Base-by-base conservation (phyloP, 64 coral and sea anemone species). In the Montipora sp. region DNA sequence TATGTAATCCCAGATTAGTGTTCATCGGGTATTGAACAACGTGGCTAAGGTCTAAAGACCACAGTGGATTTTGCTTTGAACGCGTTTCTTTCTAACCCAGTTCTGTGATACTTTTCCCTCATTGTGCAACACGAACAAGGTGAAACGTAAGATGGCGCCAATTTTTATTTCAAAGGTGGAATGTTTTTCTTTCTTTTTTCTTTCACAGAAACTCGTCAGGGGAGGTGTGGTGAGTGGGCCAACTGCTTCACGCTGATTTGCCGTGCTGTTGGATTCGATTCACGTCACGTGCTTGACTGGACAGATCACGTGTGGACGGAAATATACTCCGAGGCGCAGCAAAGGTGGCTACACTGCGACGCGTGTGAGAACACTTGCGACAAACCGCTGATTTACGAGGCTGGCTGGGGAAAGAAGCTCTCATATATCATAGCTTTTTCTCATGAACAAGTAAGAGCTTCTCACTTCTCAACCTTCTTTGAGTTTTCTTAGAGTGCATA, bases 241-340 rank as follows among this genome's bases (percentile, higher is more conserved):
- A 97, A 97, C 49, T 90, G 93, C 16, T 97, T 97, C 49, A 97
- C 95, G 8, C 36, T 97, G 5, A 91, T 90, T 46, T 97, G 95
- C 71, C 92, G 95, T 14, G 71, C 84, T 5, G 20, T 94, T 8
- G 95, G 92, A 20, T 97, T 94, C 77, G 92, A 97, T 22, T 79
- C 92, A 2, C 93, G 95, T 76, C 93, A 97, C 47, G 92, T 97
- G 70, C 44, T 97, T 8, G 95, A 97, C 63, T 97, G 95, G 95
- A 97, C 95, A n/a, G 95, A 97, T 48, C 95, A 97, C 69, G 95
- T 97, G 83, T 97, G 95, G 95, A 97, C 95, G 10, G 95, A 97
- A 63, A 88, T 97, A 9, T 97, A 91, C 47, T 97, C 95, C 6
- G 83, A 82, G 19, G 76, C 92, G 7, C 95, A 97, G 16, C 73